Percentiles rank a stretch among this genome's conserved stretches.
phyloP scores from a whole-genome alignment of 2,888 invertebrate genomes.

The Eupithecia exiguata region DNA sequence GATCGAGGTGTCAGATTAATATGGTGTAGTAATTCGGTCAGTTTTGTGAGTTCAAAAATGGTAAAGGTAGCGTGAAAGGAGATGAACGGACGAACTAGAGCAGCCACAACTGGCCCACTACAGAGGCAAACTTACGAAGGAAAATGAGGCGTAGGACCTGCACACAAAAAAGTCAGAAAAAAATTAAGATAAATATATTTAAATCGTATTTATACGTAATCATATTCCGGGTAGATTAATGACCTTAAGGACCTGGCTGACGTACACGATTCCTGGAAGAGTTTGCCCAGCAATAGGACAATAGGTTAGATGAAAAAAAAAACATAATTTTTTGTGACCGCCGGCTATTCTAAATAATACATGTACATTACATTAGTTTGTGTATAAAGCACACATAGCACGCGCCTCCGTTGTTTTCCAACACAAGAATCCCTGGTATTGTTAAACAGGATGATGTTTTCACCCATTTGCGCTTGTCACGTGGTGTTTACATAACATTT shows the following conservation, averaged over 20 bases:
- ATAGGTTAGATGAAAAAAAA: background rate
- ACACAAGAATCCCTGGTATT: slow-evolving; percentile 67
- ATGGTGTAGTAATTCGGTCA: background rate
- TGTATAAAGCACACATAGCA: slow-evolving; percentile 42
- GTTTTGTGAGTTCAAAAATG: background rate
- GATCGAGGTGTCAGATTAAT: background rate
- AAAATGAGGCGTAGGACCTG: too few relatives aligned
- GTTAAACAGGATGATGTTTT: slow-evolving; percentile 66
- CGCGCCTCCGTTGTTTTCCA: slow-evolving; percentile 62
- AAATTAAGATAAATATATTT: too few relatives aligned
- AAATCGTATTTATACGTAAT: too few relatives aligned
- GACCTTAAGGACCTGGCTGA: too few relatives aligned
- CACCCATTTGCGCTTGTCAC: slow-evolving; percentile 55
- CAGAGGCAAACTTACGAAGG: background rate
- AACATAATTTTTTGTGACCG: background rate
- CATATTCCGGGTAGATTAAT: too few relatives aligned
- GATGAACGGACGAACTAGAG: background rate
- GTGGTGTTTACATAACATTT: slow-evolving; percentile 70
- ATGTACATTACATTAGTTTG: slow-evolving; percentile 1
- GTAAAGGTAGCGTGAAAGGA: background rate
- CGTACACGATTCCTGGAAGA: too few relatives aligned
- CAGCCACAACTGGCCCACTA: background rate
- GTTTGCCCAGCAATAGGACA: background rate
- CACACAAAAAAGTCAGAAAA: too few relatives aligned
- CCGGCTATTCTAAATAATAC: slow-evolving; percentile 3